phyloP scores from a whole-genome alignment of 1,140 invertebrate species.

The Drosophila baimaii region DNA sequence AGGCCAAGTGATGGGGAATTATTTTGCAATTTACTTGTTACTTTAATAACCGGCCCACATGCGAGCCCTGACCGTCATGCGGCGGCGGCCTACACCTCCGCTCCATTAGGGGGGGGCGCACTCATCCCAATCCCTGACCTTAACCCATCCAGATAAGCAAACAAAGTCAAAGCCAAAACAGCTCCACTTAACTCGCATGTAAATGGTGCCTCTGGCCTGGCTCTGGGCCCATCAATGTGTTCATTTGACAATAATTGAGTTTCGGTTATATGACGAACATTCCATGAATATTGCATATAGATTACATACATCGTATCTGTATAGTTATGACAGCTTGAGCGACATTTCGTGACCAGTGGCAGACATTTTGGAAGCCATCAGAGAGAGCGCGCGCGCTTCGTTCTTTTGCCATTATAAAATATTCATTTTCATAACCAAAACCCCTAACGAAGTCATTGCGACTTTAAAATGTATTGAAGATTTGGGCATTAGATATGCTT shows the following conservation, averaged over 20 bases:
- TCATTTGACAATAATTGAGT: conserved; percentile 55
- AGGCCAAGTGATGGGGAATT: conserved; percentile 40
- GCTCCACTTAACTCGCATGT: conserved; percentile 35
- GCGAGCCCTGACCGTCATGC: conserved; percentile 32
- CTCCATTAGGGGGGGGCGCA: not conserved
- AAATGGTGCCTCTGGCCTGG: conserved; percentile 29
- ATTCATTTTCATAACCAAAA: conserved; percentile 9
- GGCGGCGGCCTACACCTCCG: conserved; percentile 4
- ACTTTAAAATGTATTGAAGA: conserved; percentile 5
- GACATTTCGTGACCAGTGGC: conserved; percentile 40
- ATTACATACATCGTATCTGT: conserved; percentile 17
- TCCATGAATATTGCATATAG: conserved; percentile 43
- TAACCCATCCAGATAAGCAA: conserved; percentile 30
- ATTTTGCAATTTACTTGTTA: conserved; percentile 64
- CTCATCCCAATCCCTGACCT: conserved; percentile 37
- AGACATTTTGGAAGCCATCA: conserved; percentile 22
- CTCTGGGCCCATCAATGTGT: conserved; percentile 37
- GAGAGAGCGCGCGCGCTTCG: not conserved
- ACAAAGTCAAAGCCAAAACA: conserved; percentile 12
- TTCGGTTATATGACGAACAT: conserved; percentile 36
- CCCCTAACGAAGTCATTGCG: conserved; percentile 2
- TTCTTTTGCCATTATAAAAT: conserved; percentile 18
- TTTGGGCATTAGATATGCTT: not conserved
- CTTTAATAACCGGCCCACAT: conserved; percentile 56
- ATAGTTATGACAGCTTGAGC: conserved; percentile 33